Conservation (phyloP, 2,113 vertebrate species). For the Amphilophus citrinellus region DNA sequence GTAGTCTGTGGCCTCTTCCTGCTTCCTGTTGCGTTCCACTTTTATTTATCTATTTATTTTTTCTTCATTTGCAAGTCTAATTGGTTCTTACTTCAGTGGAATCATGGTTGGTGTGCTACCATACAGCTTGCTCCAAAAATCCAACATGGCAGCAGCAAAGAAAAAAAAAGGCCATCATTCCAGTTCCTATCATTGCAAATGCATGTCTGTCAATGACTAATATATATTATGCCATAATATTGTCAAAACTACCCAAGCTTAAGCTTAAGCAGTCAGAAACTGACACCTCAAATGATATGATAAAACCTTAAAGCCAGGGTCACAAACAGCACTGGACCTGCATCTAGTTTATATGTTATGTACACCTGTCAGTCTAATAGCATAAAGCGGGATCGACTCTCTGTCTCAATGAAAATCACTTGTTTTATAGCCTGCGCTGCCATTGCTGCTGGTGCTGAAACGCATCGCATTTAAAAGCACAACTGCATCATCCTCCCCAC, state of each 20-base stretch:
- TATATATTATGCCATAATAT: neutral
- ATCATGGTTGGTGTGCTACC: neutral
- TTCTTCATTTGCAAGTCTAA: neutral
- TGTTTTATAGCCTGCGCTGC: constrained; percentile 50
- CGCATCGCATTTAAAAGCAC: constrained; percentile 33
- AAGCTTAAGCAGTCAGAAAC: neutral
- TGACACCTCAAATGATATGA: constrained; percentile 19
- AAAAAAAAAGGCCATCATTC: too few relatives aligned
- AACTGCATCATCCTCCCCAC: constrained; percentile 7
- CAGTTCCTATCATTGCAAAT: too few relatives aligned
- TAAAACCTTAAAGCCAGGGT: constrained; percentile 16
- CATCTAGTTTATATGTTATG: constrained; percentile 31
- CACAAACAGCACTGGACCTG: constrained; percentile 26
- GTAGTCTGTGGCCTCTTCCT: neutral
- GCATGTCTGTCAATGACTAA: too few relatives aligned
- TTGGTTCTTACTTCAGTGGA: neutral
- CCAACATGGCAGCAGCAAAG: too few relatives aligned
- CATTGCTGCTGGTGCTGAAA: constrained; percentile 13
- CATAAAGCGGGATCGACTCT: constrained; percentile 47
- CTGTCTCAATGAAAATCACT: constrained; percentile 50
- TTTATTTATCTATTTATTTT: neutral
- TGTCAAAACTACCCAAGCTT: neutral
- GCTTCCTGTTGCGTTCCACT: neutral
- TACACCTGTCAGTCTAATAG: constrained; percentile 41
- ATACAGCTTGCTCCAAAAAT: neutral